Conservation (phyloP, 2,113 vertebrate species). For the Takifugu bimaculatus region DNA sequence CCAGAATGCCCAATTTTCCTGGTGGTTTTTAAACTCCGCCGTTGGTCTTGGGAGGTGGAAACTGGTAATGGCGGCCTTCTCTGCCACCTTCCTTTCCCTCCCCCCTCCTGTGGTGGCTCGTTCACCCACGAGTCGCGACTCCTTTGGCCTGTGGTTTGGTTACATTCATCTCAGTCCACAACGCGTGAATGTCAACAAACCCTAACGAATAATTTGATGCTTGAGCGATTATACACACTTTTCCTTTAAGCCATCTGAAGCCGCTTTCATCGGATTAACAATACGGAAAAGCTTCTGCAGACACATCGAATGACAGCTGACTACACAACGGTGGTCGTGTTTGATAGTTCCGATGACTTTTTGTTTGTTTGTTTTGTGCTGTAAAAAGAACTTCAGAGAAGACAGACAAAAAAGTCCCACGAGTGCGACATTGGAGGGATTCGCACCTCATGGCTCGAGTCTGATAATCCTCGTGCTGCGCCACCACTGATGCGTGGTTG, state of each 20-base stretch:
- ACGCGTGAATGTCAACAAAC: conserved; percentile 44
- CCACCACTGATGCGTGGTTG: conserved; percentile 48
- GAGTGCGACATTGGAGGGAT: conserved; percentile 71
- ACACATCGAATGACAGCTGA: conserved; percentile 77
- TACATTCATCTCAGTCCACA: conserved; percentile 41
- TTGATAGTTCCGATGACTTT: conserved; percentile 51
- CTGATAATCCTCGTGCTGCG: conserved; percentile 64
- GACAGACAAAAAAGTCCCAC: conserved; percentile 56
- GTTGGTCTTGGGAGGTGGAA: background rate
- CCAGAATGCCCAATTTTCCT: background rate
- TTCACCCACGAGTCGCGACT: conserved; percentile 13
- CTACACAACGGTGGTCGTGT: conserved; percentile 71
- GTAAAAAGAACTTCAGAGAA: conserved; percentile 70
- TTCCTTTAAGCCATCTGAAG: conserved; percentile 65
- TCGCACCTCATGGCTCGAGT: conserved; percentile 77
- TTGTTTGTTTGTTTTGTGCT: conserved; percentile 47
- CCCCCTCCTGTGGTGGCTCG: conserved; percentile 31
- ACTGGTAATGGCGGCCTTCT: conserved; percentile 9
- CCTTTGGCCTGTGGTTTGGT: conserved; percentile 9
- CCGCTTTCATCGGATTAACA: conserved; percentile 63
- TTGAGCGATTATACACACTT: conserved; percentile 36
- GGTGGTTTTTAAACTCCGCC: background rate
- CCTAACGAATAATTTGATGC: conserved; percentile 66
- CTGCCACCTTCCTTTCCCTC: conserved; percentile 70
- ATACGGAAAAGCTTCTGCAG: conserved; percentile 53